Base-by-base conservation (phyloP, 2,113 vertebrate species). In the Carassius auratus region DNA sequence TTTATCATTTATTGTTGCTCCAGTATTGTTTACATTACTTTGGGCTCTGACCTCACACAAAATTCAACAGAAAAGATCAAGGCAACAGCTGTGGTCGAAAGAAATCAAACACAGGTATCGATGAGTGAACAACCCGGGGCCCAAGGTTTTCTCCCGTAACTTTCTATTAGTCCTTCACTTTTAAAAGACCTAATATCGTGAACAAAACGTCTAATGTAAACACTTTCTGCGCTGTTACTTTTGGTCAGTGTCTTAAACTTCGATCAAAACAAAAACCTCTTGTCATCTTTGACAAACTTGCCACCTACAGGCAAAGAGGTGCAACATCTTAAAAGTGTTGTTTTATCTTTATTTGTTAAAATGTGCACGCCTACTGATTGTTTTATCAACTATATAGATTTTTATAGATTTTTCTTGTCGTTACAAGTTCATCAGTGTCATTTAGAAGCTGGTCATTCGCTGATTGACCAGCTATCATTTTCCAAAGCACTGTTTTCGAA, bases 41-140 rank as follows among this genome's bases (percentile, higher is more conserved):
- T 48, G 45, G 45, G 45, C 45, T 71, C 36, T 42, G 71, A 23
- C 12, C 12, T 48, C 10, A 15, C 1, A 42, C 71, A 26, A 48
- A 23, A 75, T 77, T 52, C 50, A 15, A 10, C 26, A 76, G 50
- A 76, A 76, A 17, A 26, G 45, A 45, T 55, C 3, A 5, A 42
- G 10, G 36, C 38, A 8, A 66, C 62, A 69, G 15, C 23, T 82
- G 78, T 66, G 80, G 45, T 82, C 80, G 80, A 82, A 69, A 81
- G 45, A 68, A 9, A 21, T 15, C 38, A 81, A 68, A 48, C 36
- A 38, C n/a, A 33, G n/a, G 79, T 81, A 81, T 81, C 79, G 62
- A 66, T 81, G 14, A 30, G 30, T 45, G 42, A 45, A 33, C 9
- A 15, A 81, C 59, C 14, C 8, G 36, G 4, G 45, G n/a, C 23